phyloP scores from a whole-genome alignment of 2,888 invertebrate species.

The Dioctria rufipes region DNA sequence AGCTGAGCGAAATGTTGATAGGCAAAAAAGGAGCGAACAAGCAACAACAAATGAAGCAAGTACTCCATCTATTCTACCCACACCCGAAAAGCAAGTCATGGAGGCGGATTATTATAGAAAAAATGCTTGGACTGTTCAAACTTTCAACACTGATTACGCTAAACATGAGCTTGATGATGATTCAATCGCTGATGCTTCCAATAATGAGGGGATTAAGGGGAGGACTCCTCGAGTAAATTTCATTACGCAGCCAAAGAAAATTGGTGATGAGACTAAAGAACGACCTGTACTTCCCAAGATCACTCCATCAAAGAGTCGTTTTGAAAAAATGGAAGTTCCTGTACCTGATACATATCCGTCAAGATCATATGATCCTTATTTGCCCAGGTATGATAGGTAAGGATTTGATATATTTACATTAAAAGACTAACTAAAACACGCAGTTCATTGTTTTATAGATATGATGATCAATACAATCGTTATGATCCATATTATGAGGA shows the following conservation, averaged over 20 bases:
- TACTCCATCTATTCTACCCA: constrained; percentile 59
- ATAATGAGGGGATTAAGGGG: constrained; percentile 74
- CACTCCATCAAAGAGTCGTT: constrained; percentile 40
- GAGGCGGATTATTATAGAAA: constrained; percentile 76
- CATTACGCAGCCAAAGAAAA: constrained; percentile 76
- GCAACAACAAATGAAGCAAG: constrained; percentile 23
- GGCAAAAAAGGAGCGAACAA: constrained; percentile 61
- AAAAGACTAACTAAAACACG: neutral
- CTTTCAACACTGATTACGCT: constrained; percentile 70
- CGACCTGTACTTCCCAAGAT: constrained; percentile 61
- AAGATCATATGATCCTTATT: constrained; percentile 69
- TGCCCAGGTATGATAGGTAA: constrained; percentile 70
- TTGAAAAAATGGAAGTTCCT: constrained; percentile 59
- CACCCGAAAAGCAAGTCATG: constrained; percentile 65
- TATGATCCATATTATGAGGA: constrained; percentile 69
- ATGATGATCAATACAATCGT: constrained; percentile 68
- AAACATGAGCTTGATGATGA: constrained; percentile 66
- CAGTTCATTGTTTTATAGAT: constrained; percentile 62
- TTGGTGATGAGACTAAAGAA: constrained; percentile 57
- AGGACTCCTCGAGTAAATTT: constrained; percentile 79
- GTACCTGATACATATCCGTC: constrained; percentile 67
- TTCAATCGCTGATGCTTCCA: constrained; percentile 73
- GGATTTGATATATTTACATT: constrained; percentile 22
- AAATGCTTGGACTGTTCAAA: constrained; percentile 76
- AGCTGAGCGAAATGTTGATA: constrained; percentile 56